Base-by-base conservation (phyloP, 2,888 invertebrate species). In the Glaucopsyche alexis region DNA sequence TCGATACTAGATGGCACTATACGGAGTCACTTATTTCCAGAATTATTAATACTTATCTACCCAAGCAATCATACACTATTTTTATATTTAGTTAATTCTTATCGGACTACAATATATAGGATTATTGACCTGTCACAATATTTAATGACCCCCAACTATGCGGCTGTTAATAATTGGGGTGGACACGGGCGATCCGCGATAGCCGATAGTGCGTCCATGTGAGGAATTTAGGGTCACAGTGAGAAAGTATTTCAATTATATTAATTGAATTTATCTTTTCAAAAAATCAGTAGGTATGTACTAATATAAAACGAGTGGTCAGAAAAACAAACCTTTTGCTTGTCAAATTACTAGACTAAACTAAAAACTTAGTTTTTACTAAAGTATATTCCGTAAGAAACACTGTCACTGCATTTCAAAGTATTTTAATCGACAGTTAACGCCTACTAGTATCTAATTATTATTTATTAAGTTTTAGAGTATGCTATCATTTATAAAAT, bases 1-100 rank as follows among this genome's bases (percentile, higher is more conserved):
- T 77, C 76, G 76, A 78, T 84, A 83, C 79, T 85, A 90, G 90
- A 90, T 87, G 90, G 88, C 88, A 88, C 86, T 87, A 88, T 89
- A 88, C 80, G 81, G 81, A 81, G 84, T 83, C 86, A 87, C 87
- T 82, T 84, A 78, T 74, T 76, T 78, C 78, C 77, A 87, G 84
- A 11, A 60, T 60, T 6, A 19, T 55, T 42, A 7, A 7, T 42
- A 42, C 0, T 4, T 7, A 42, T 6, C 7, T 8, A 7, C 42
- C 42, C 7, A 7, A 42, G 42, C 42, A 42, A 50, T 50, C 14
- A n/a, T 50, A 49, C 14, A 5, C 5, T 14, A 7, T 50, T 50
- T 14, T 16, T 52, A n/a, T 0, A 52, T n/a, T 52, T 7, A 52
- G 8, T 52, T 8, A 52, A 52, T 52, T 52, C 16, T 52, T 16